Base-by-base conservation (phyloP, 1,140 invertebrate genomes). In the Drosophila trapezifrons region DNA sequence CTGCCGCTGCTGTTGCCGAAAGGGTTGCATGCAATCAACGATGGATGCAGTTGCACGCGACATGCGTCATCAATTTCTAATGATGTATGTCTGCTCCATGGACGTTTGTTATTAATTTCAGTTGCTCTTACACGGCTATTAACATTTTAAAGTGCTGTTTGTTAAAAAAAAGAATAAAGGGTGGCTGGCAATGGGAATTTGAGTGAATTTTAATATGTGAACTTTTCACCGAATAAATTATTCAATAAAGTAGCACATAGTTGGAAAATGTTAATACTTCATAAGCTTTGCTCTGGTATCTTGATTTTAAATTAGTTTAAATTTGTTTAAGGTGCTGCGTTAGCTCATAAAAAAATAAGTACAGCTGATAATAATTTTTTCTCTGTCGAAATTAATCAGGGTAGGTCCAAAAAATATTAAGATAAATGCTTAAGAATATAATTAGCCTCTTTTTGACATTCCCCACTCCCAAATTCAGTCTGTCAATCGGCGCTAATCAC, bases 41-140 rank as follows among this genome's bases (percentile, higher is more conserved):
- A 54, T 63, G 59, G 70, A 71, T 78, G 76, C 79, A 69, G 80
- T 84, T 89, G 84, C 84, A 89, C 80, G 84, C 80, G 84, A 89
- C 85, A 90, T 90, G 84, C 84, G 85, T 89, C 84, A 90, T 89
- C 84, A 90, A 89, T 89, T 89, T 89, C 84, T 89, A 89, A 89
- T 90, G 84, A 89, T 89, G 74, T 85, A 78, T 90, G 85, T 90
- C 85, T 90, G 52, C 70, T 66, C 29, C 58, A 54, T 25, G 69
- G 84, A 86, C 82, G 67, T 89, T 78, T 71, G 74, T 71, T 89
- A 80, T 90, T 90, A 89, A 80, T 84, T 65, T 56, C 55, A 51
- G 72, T 77, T 60, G 66, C 63, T 84, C 64, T 71, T 77, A 74
- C 60, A 62, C 40, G 56, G 57, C 75, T 47, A 78, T 76, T 76